These are phyloP conservation scores for Galemys pyrenaicus DNA, from an alignment of 2,113 vertebrate species.

Conservation along the genomic window DNA sequence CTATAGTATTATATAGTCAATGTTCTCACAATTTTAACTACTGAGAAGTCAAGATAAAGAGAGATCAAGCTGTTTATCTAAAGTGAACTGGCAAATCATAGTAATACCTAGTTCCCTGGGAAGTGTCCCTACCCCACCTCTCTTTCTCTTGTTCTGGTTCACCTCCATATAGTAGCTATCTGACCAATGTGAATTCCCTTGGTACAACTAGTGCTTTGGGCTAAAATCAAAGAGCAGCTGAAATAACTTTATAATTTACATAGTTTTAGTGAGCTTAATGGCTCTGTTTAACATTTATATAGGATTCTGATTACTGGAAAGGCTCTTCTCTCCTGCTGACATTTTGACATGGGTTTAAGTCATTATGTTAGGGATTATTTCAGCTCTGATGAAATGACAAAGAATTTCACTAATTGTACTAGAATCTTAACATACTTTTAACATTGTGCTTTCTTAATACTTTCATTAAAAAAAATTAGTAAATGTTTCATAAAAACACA, in stretches of 20 bases:
- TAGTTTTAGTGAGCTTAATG: background rate
- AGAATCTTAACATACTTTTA: background rate
- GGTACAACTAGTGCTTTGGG: background rate
- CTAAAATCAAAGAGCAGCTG: background rate
- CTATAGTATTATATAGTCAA: conserved; percentile 3
- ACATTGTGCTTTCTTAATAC: conserved; percentile 27
- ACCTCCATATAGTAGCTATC: fast-evolving
- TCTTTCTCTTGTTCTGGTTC: background rate
- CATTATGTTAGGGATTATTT: conserved; percentile 60
- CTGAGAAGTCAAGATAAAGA: conserved; percentile 33
- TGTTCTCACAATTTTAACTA: conserved; percentile 51
- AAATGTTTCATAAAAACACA: conserved; percentile 39
- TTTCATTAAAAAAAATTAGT: conserved; percentile 49
- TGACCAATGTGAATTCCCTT: background rate
- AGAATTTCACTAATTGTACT: conserved; percentile 49
- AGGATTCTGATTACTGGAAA: conserved; percentile 64
- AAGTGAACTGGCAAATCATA: background rate
- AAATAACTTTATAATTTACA: conserved; percentile 27
- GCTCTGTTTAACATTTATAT: conserved; percentile 75
- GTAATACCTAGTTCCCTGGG: background rate
- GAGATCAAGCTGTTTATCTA: conserved; percentile 5
- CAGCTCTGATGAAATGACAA: conserved; percentile 26
- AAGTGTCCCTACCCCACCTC: background rate
- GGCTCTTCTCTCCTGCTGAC: conserved; percentile 57
- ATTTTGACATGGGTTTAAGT: conserved; percentile 69